Evolutionary conservation across 2,888 invertebrate genomes (phyloP), one percentile per base, ranked within the genome.

Genomic region (Athalia rosae): DNA sequence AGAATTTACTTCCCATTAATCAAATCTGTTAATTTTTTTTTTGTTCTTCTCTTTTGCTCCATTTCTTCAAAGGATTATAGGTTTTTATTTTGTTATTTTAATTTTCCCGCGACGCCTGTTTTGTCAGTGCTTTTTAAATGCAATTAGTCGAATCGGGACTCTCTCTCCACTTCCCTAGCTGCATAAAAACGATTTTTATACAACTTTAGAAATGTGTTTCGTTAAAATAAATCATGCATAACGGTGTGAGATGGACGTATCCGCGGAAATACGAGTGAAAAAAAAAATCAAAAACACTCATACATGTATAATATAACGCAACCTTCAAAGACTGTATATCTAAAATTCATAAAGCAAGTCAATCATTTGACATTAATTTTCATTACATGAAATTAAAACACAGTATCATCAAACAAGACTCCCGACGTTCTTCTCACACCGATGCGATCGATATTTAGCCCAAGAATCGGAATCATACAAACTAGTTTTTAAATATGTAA

Each of bases 401-500:
- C 43, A 13, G 74, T 7, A 50, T 7, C 43, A 74, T 41, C n/a
- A 48, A 66, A 47, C n/a, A 48, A 48, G 11, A 8, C 6, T 47
- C 56, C 58, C 71, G 41, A 58, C 56, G n/a, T 45, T 41, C 47
- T 61, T 48, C 59, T 74, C 41, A 62, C 74, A 74, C 62, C 74
- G 74, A 47, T 28, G 61, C 53, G 15, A 13, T 50, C n/a, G 8
- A 53, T 53, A 8, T 74, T 41, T 62, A 74, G 67, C 73, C 71
- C 77, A 71, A 73, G 73, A 73, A 71, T 73, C 73, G 78, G 77
- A 79, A 79, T 74, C 76, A 59, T 77, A 80, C 77, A 78, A 79
- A 79, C 64, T 78, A 79, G 76, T 63, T 79, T 79, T 80, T 77
- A 78, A 80, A 78, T 56, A 63, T 77, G 79, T 77, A 79, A 76